Percentiles rank a stretch among this genome's conserved stretches.
phyloP scores from a whole-genome alignment of 2,113 vertebrate genomes.

The Motacilla tschutschensis region DNA sequence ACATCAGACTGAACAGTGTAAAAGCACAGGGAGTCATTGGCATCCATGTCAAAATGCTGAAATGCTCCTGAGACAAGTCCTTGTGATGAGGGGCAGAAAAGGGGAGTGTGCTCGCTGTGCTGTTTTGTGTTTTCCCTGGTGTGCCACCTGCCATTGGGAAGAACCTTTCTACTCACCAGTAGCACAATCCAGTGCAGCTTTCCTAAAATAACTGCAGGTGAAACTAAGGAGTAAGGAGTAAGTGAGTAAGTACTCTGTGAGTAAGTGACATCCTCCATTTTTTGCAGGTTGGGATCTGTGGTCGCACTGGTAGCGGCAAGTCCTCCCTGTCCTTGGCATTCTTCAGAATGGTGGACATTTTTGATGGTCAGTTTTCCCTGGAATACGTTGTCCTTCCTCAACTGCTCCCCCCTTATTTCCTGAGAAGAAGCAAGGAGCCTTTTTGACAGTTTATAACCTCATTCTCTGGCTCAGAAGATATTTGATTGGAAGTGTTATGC shows the following conservation, averaged over 20 bases:
- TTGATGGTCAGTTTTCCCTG: conserved; percentile 84
- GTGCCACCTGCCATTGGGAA: neutral
- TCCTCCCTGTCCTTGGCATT: conserved; percentile 95
- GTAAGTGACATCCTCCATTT: neutral
- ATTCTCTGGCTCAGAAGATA: neutral
- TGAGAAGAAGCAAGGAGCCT: neutral
- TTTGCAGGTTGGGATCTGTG: conserved; percentile 92
- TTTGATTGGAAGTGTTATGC: neutral
- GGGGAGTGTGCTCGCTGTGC: neutral
- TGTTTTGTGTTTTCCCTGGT: neutral
- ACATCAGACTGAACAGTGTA: neutral
- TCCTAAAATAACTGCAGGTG: neutral
- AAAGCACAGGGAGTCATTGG: neutral
- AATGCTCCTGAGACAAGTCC: neutral
- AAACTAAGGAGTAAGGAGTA: neutral
- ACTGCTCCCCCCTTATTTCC: neutral
- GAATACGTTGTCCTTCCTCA: neutral
- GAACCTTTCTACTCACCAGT: neutral
- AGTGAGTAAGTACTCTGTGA: neutral
- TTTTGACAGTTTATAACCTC: neutral
- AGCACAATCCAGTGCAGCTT: neutral
- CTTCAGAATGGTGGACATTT: conserved; percentile 98
- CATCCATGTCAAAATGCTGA: neutral
- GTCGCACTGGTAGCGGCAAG: conserved; percentile 95
- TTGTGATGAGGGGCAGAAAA: neutral